Percentiles rank a stretch among this genome's conserved stretches.
Conservation (phyloP, 2,797 vertebrate species). For the Rhinogobio ventralis region DNA sequence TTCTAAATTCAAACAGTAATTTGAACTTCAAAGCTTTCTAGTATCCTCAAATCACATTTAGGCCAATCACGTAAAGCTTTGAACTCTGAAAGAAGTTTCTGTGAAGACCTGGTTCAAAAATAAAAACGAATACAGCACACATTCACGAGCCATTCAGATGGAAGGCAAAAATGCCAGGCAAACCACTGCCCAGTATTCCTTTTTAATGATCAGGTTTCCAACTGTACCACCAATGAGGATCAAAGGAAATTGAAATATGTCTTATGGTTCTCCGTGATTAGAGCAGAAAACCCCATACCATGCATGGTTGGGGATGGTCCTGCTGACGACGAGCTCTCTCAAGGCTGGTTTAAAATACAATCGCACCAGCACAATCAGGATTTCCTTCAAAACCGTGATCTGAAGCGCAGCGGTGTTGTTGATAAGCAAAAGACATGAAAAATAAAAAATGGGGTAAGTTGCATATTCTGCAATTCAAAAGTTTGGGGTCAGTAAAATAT, state of each 20-base stretch:
- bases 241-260: conserved; percentile 50
- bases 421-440: conserved; percentile 3
- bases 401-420: neutral
- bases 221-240: conserved; percentile 31
- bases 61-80: conserved; percentile 40
- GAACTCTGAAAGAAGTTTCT: conserved; percentile 42
- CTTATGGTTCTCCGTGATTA: conserved; percentile 27
- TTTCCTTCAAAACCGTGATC: neutral
- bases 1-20: conserved; percentile 43
- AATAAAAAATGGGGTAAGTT: neutral
- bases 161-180: conserved; percentile 19
- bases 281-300: conserved; percentile 14
- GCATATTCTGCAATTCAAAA: neutral
- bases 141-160: conserved; percentile 2
- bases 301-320: conserved; percentile 18
- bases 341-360: conserved; percentile 27
- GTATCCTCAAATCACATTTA: conserved; percentile 29
- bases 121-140: neutral
- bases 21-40: conserved; percentile 49
- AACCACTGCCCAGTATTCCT: conserved; percentile 17
- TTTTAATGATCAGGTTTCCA: conserved; percentile 47
- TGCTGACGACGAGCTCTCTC: conserved; percentile 26
- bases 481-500: neutral
- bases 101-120: conserved; percentile 17
- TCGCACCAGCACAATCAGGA: neutral